Evolutionary conservation across 2,797 vertebrate genomes (phyloP), one percentile per base, ranked within the genome.

Genomic region (Coccyzus lansbergi): DNA sequence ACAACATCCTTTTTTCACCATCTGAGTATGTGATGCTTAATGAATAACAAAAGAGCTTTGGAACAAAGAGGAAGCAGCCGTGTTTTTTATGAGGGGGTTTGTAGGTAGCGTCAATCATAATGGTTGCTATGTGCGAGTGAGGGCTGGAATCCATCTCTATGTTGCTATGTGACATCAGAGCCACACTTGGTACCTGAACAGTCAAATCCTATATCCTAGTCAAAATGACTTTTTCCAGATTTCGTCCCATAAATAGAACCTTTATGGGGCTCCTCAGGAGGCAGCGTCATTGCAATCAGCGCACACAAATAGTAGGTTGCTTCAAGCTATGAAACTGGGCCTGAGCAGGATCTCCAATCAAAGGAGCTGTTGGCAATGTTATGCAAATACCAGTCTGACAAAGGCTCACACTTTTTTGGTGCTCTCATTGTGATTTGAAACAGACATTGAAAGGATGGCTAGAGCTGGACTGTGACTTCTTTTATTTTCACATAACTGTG

Each of bases 341-440:
- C 62, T 15, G 64, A 64, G 68, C 63, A 93, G 71, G 15, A 62
- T 44, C 55, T 26, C 51, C 53, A 48, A 33, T 90, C 42, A 44
- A 26, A 91, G 62, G 72, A 90, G 18, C 42, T 72, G 34, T n/a
- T 67, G 64, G 48, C 49, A 80, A 2, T 87, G 77, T 85, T 76
- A 74, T 91, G 79, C 76, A 83, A 93, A 87, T 64, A 9, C 46
- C 68, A 86, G 75, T 36, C 89, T 56, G 44, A 83, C 60, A 89
- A 60, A 89, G 60, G 25, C 62, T 85, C 25, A 7, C 24, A 26
- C 25, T 62, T 48, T 88, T 22, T 62, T 53, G 69, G 22, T 72
- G 44, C 51, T 90, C 42, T 84, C 22, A 19, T 36, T 90, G 85
- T 86, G 74, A 28, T 75, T 56, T 67, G 63, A 55, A 77, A 68